Conservation (phyloP, 2,113 vertebrate species). For the Baryphthengus martii region DNA sequence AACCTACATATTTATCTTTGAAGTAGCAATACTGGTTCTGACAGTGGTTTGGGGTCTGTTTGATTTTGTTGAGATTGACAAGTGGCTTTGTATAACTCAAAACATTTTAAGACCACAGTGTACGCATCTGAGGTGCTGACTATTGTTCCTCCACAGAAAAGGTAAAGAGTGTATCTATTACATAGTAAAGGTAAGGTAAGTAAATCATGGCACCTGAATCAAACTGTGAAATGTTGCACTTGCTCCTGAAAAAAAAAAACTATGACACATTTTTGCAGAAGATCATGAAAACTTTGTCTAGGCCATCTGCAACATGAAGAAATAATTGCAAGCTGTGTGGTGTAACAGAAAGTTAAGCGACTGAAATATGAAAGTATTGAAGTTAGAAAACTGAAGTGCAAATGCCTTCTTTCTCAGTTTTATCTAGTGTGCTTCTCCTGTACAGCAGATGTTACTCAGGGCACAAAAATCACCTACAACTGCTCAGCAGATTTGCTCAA, state of each 20-base stretch:
- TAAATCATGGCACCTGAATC: background rate
- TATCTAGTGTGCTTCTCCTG: background rate
- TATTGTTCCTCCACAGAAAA: background rate
- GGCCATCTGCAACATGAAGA: background rate
- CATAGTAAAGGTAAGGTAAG: background rate
- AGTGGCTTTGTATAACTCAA: background rate
- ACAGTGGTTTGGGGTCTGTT: background rate
- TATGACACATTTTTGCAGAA: background rate
- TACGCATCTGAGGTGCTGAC: background rate
- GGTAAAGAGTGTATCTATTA: background rate
- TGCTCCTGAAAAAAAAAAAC: background rate
- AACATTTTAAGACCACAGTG: background rate
- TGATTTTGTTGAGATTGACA: background rate
- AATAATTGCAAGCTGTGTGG: background rate
- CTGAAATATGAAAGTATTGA: background rate
- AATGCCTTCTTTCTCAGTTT: background rate
- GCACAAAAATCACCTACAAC: background rate
- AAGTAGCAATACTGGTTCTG: background rate
- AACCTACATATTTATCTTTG: background rate
- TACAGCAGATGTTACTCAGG: background rate
- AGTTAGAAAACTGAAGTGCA: background rate
- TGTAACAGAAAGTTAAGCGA: background rate
- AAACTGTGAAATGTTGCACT: background rate
- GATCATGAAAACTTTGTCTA: background rate
- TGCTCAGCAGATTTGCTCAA: background rate